Conservation (phyloP, 2,113 vertebrate species). For the Psilopsiagon aurifrons region DNA sequence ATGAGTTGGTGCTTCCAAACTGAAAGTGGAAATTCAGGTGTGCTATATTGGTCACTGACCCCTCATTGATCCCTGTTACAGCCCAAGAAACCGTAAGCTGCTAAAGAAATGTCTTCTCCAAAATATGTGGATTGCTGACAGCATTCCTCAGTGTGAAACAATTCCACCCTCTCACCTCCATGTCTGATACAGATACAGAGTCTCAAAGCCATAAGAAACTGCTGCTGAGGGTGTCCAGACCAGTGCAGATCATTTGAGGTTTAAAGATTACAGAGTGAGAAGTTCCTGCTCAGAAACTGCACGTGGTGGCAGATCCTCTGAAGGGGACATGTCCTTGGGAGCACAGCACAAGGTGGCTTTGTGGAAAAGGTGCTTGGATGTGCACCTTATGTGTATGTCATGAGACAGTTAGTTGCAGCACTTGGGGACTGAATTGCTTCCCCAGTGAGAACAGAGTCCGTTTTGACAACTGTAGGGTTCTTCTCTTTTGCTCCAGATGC, state of each 20-base stretch:
- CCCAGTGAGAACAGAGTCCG: background rate
- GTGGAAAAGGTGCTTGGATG: background rate
- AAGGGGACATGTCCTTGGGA: background rate
- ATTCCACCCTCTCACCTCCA: background rate
- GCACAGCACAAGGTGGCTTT: background rate
- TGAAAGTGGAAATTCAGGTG: background rate
- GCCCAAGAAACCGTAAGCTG: background rate
- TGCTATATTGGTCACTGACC: background rate
- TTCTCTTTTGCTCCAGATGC: background rate
- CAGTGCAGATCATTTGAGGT: background rate
- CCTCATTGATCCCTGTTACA: background rate
- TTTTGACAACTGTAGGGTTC: background rate
- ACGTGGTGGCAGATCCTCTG: background rate
- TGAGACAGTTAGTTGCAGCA: fast-evolving
- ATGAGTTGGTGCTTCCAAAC: background rate
- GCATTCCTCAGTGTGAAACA: background rate
- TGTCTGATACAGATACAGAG: background rate
- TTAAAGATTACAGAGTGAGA: background rate
- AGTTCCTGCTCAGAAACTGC: background rate
- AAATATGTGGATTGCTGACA: background rate
- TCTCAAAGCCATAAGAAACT: background rate
- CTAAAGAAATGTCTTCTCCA: background rate
- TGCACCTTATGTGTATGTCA: background rate
- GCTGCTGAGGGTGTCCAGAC: background rate
- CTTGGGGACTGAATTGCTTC: background rate